Evolutionary conservation across 1,140 invertebrate genomes (phyloP), one percentile per base, ranked within the genome.

Genomic region (Calliopsis andreniformis): DNA sequence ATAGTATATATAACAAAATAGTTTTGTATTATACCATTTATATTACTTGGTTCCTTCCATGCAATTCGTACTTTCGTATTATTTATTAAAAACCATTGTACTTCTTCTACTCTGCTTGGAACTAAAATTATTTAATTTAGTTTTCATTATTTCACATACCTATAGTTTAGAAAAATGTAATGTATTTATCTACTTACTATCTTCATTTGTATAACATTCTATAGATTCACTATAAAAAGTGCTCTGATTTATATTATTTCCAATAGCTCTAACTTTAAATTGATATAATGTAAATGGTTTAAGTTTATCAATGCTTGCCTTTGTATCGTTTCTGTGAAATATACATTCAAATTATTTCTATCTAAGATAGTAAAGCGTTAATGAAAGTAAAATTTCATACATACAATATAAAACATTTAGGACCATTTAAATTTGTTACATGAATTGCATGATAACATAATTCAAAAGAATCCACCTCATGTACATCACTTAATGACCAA

Each of bases 231-330:
- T 93, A 58, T 90, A 94, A 45, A 89, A 82, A 61, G 87, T 92
- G 72, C 84, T 89, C 32, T 88, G 79, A 75, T 92, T 88, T 18
- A 87, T 89, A 14, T 87, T 82, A 45, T 92, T 91, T 71, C 87
- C 87, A 55, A 91, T 80, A 7, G 91, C 88, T 71, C 91, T 87
- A 5, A 95, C 93, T 89, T 93, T 94, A 79, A 95, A 94, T 82
- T 94, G 93, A 82, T 95, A 95, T 12, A 93, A 82, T 43, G 93
- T 94, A 86, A 93, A 94, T 35, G 94, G 93, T 80, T 90, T 93
- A n/a, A 95, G 85, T 73, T 93, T 91, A 53, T 89, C 89, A 8
- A 95, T 85, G 35, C 89, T 86, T 32, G 92, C 83, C 78, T 91
- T 91, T 10, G 90, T 89, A 68, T 89, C 89, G 56, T 93, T 92